Percentiles rank a stretch among this genome's conserved stretches.
These are phyloP conservation scores for Campylorhamphus procurvoides DNA, from an alignment of 2,113 vertebrate genomes.

Conservation along the genomic window DNA sequence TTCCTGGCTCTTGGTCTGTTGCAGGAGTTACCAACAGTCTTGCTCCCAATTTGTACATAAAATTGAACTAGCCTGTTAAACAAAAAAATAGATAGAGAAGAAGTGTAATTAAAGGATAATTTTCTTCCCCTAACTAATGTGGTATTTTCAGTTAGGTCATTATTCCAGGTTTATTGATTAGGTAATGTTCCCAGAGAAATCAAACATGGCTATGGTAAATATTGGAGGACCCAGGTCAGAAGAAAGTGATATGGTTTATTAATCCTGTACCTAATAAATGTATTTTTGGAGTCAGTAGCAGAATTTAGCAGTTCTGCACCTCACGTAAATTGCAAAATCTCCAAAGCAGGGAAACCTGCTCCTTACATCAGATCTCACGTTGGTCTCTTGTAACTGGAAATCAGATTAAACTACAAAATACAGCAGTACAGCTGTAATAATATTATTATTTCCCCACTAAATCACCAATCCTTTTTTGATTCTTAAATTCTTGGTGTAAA, in stretches of 20 bases:
- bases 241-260: neutral
- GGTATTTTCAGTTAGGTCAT: neutral
- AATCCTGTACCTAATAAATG: neutral
- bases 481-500: neutral
- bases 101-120: neutral
- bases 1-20: conserved; percentile 91
- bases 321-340: neutral
- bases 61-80: conserved; percentile 89
- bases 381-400: neutral
- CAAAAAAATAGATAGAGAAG: neutral
- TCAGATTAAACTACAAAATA: neutral
- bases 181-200: neutral
- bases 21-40: conserved; percentile 88
- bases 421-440: neutral
- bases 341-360: neutral
- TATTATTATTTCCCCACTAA: neutral
- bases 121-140: neutral
- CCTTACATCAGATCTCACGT: neutral
- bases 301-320: neutral
- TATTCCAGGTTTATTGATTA: neutral
- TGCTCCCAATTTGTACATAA: conserved; percentile 95
- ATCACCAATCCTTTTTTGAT: neutral
- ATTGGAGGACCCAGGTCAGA: neutral
- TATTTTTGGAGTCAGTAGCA: neutral
- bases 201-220: neutral